Conservation (phyloP, 2,113 vertebrate genomes). For the Atherinomorus stipes region DNA sequence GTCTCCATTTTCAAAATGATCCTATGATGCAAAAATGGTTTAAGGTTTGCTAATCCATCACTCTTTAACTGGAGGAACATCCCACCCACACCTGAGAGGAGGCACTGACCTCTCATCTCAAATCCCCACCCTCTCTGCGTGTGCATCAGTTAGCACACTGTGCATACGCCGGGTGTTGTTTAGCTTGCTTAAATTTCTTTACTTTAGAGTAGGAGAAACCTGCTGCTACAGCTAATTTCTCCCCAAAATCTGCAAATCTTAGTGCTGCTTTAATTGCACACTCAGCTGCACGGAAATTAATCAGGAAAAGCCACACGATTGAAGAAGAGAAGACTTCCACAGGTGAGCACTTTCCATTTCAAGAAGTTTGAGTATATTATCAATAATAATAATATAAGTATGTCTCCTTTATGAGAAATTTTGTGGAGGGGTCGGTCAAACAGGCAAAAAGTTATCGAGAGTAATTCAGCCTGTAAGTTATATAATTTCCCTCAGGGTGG, state of each 20-base stretch:
- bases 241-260: not conserved
- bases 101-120: slow-evolving; percentile 57
- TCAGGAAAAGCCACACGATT: not conserved
- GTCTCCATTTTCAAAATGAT: slow-evolving; percentile 28
- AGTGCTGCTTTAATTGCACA: slow-evolving; percentile 5
- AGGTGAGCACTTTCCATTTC: slow-evolving; percentile 57
- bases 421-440: not conserved
- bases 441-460: not conserved
- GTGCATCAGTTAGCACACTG: slow-evolving; percentile 20
- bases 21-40: slow-evolving; percentile 53
- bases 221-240: slow-evolving; percentile 19
- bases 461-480: not conserved
- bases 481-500: not conserved
- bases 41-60: slow-evolving; percentile 60
- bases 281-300: slow-evolving; percentile 16
- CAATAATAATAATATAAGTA: not conserved
- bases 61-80: slow-evolving; percentile 55
- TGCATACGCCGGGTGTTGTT: slow-evolving; percentile 35
- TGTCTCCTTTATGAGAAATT: not conserved
- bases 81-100: slow-evolving; percentile 45
- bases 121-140: slow-evolving; percentile 40
- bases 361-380: not conserved
- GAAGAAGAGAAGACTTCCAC: slow-evolving; percentile 42
- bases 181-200: slow-evolving; percentile 25
- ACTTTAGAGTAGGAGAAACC: slow-evolving; percentile 31